Base-by-base conservation (phyloP, 2,797 vertebrate species). In the Jordanella pulchra region DNA sequence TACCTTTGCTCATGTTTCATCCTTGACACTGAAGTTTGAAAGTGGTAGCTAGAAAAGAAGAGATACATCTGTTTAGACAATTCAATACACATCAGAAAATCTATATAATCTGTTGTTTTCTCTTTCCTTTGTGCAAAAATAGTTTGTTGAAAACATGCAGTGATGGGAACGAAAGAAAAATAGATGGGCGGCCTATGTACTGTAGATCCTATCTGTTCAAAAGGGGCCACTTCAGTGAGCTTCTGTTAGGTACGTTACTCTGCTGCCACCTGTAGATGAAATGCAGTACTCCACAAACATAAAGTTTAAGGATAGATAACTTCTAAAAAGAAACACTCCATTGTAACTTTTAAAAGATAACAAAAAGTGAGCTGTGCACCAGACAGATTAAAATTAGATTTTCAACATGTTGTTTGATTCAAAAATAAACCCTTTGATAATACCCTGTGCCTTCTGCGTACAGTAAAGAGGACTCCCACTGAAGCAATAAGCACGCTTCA, bases 1-100 rank as follows among this genome's bases (percentile, higher is more conserved):
- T 92, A 92, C 90, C 88, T 93, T 91, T 87, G 85, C 65, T 86
- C 92, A 91, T 92, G 90, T 80, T 84, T 91, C 89, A 91, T 91
- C 64, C 65, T 84, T 56, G 60, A 79, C 69, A 56, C 50, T 77
- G 73, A 84, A 89, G 85, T 79, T 84, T 69, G 30, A 82, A 88
- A 80, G 80, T 69, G 84, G 84, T 85, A 92, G 84, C 91, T 93
- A 85, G 73, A 91, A 82, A 44, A 79, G 68, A 71, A 30, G n/a
- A 54, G 14, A 82, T 61, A 72, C 35, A 28, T 77, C 54, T 58
- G 60, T 23, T 68, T 68, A 50, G 4, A 50, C 54, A 65, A 44
- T 82, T 83, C 54, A 85, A 64, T 10, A 75, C 64, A 39, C 83
- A 50, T 69, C 42, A 69, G 42, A 61, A 69, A 54, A 32, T 12